Base-by-base conservation (phyloP, 2,113 vertebrate genomes). In the Lepisosteus osseus region DNA sequence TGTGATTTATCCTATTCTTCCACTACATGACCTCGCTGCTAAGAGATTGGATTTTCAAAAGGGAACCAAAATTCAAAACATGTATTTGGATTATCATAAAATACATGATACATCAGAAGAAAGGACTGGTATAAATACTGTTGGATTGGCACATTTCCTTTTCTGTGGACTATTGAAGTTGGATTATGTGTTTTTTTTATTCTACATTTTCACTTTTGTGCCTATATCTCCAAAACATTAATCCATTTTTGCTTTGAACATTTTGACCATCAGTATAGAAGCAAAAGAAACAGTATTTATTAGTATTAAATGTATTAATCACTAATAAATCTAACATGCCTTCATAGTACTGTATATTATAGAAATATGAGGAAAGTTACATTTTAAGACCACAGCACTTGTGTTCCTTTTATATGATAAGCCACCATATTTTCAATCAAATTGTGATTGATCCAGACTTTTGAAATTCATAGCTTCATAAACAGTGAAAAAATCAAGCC, bases 1-100 rank as follows among this genome's bases (percentile, higher is more conserved):
- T 3, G 4, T 13, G 57, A 59, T 59, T 59, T 59, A 59, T 59
- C n/a, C 4, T 13, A 15, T 59, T n/a, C 14, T 59, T 15, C 12
- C 14, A 59, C 57, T 59, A 5, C n/a, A 13, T 59, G 57, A 15
- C 57, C 57, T 59, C 54, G 45, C 14, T 11, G 45, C 29, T 2
- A 68, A 73, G 44, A 9, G 17, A 68, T 68, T n/a, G 12, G 62
- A 43, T 68, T 55, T 59, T 59, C n/a, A 11, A 68, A 61, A 73
- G 66, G 54, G 29, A 7, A 9, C 47, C 47, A 5, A 51, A 51
- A 51, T 51, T 51, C 15, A 51, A 15, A 55, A 14, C 64, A 61
- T 44, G 9, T 9, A 29, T 51, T 7, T 65, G n/a, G 42, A 65
- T 14, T 17, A 17, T 14, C 15, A 43, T 4, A 47, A 68, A 56